These are phyloP conservation scores for Heterotis niloticus DNA, from an alignment of 2,113 vertebrate species.

Conservation along the genomic window DNA sequence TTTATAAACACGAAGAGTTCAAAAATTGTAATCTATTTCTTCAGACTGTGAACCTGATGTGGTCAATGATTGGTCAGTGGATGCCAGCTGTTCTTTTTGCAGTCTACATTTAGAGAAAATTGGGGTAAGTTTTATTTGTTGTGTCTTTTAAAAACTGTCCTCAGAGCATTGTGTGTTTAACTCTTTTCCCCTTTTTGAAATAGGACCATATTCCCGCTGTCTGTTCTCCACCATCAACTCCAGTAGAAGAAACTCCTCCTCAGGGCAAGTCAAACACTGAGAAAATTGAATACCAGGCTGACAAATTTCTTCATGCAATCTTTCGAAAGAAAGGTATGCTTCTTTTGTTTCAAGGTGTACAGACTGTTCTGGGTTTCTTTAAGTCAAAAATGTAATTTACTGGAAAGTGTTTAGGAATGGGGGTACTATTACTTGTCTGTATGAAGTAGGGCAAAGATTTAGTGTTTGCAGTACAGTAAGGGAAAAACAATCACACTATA, in stretches of 20 bases:
- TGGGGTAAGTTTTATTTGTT: constrained; percentile 73
- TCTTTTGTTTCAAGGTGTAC: neutral
- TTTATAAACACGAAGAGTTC: neutral
- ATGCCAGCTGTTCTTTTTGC: constrained; percentile 92
- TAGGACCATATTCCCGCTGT: constrained; percentile 69
- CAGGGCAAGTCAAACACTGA: constrained; percentile 87
- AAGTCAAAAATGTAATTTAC: constrained; percentile 1
- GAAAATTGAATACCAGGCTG: constrained; percentile 91
- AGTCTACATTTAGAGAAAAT: constrained; percentile 89
- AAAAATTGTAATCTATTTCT: constrained; percentile 33
- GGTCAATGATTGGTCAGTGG: constrained; percentile 91
- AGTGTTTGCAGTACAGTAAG: neutral
- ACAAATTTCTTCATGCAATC: constrained; percentile 96
- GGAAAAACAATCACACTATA: neutral
- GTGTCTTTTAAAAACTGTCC: constrained; percentile 3
- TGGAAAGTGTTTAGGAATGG: neutral
- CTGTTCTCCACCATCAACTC: constrained; percentile 82
- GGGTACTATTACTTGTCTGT: neutral
- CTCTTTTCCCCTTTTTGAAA: constrained; percentile 14
- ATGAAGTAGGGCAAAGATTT: neutral
- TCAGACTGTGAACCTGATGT: constrained; percentile 97
- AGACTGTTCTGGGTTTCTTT: neutral
- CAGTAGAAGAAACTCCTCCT: constrained; percentile 86
- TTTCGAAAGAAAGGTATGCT: constrained; percentile 94
- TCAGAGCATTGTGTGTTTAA: neutral